A percentile compares a stretch with the other conserved stretches of the same genome.
phyloP scores from a whole-genome alignment of 2,113 vertebrate species.

The Pardalotus punctatus region DNA sequence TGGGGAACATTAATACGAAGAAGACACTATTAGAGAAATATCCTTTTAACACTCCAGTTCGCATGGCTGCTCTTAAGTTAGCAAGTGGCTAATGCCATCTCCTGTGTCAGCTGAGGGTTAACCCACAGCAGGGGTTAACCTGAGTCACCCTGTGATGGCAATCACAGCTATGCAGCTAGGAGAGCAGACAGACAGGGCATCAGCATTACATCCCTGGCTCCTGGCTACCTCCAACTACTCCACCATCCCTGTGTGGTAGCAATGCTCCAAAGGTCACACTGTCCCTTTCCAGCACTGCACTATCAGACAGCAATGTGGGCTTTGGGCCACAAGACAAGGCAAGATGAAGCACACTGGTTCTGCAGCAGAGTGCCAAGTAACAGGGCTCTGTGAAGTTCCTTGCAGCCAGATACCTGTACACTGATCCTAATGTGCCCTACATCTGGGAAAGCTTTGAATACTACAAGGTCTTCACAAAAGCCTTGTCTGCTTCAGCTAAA shows the following conservation, averaged over 20 bases:
- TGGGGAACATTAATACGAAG: not conserved
- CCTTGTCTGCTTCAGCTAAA: conserved; percentile 33
- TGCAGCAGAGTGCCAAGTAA: not conserved
- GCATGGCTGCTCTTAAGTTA: conserved; percentile 7
- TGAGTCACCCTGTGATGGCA: not conserved
- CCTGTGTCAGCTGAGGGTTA: conserved; percentile 3
- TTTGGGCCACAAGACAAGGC: not conserved
- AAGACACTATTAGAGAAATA: not conserved
- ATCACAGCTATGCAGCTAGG: not conserved
- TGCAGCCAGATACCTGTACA: not conserved
- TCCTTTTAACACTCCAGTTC: not conserved
- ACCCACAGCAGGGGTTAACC: not conserved
- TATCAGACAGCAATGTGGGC: not conserved
- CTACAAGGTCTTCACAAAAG: not conserved
- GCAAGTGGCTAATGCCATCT: conserved; percentile 21
- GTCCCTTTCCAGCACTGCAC: not conserved
- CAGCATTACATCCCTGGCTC: not conserved
- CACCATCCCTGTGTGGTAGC: not conserved
- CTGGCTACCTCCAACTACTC: not conserved
- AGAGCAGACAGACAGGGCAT: not conserved
- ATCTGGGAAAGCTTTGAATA: conserved; percentile 3
- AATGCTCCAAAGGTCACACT: conserved; percentile 1
- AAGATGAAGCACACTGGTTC: not conserved
- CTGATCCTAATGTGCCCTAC: not conserved
- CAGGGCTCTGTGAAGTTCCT: not conserved